A percentile compares a stretch with the other conserved stretches of the same genome.
Conservation (phyloP, 2,797 vertebrate genomes). For the Pteronotus mesoamericanus region DNA sequence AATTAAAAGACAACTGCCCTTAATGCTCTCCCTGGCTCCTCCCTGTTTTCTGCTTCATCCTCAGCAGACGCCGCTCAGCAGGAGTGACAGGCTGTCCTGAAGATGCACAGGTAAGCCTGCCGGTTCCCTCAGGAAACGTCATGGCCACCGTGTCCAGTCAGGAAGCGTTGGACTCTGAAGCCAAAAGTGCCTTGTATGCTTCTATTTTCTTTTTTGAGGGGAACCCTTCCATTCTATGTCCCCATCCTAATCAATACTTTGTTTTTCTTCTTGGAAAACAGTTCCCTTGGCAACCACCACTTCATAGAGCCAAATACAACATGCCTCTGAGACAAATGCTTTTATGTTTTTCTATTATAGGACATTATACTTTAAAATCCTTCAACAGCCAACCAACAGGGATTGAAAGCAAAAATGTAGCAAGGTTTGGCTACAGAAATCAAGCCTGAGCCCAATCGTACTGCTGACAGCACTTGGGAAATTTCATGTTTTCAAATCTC, state of each 20-base stretch:
- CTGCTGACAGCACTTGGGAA: neutral
- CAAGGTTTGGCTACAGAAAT: slow-evolving; percentile 17
- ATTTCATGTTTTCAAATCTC: neutral
- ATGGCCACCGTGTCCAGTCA: rapidly evolving
- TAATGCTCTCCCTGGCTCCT: neutral
- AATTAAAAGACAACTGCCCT: neutral
- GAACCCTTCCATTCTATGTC: neutral
- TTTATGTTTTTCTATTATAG: slow-evolving; percentile 31
- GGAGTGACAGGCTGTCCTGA: too few relatives aligned
- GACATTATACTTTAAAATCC: slow-evolving; percentile 42
- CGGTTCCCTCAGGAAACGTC: neutral
- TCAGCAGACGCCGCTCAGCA: neutral
- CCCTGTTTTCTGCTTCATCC: neutral
- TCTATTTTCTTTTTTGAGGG: neutral
- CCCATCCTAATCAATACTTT: neutral
- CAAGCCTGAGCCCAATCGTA: neutral
- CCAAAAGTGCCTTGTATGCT: neutral
- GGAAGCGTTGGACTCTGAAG: neutral
- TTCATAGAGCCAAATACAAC: neutral
- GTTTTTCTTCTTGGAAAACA: slow-evolving; percentile 10
- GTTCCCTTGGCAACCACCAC: slow-evolving; percentile 14
- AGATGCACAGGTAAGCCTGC: neutral
- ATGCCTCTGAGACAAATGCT: slow-evolving; percentile 19
- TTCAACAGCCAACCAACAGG: slow-evolving; percentile 32
- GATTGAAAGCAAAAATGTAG: slow-evolving; percentile 6